Base-by-base conservation (phyloP, 2,113 vertebrate species). In the Nesospiza acunhae region DNA sequence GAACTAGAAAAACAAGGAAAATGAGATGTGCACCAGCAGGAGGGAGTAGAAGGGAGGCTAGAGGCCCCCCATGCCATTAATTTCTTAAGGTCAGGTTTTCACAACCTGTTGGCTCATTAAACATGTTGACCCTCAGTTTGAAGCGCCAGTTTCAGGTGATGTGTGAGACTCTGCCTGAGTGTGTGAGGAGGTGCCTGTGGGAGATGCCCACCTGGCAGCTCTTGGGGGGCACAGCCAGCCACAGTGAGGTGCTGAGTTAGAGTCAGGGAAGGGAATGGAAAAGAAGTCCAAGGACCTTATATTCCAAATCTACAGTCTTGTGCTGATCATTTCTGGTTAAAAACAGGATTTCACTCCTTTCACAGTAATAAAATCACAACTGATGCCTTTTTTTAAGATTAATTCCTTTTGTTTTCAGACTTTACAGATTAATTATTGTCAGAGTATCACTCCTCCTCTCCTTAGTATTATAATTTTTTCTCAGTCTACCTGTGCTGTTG, bases 211-310 rank as follows among this genome's bases (percentile, higher is more conserved):
- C 8, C 9, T 2, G 7, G 44, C 30, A 49, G 13, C 21, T 72
- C 50, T 13, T 3, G 0, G 13, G 24, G 49, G 10, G 5, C 44
- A 17, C 28, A 62, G 30, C 23, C 35, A 26, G 60, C 28, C 35
- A 68, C 58, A 70, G 47, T 0, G 0, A 82, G 20, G 10, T 78
- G n/a, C 55, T 62, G 75, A 22, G 7, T 39, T 2, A 2, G 30
- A 86, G 55, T 33, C 7, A 27, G 17, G 28, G 11, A 26, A 37
- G 28, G 30, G 24, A 10, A 9, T 82, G 14, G 13, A 55, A 31
- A 18, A 62, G 31, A 31, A 37, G 8, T 6, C 13, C 2, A 5
- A 85, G 14, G 8, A 39, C 16, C 39, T 90, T 0, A 3, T 82
- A 41, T 83, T 39, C 52, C 66, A 20, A 46, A 35, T n/a, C 23